Evolutionary conservation across 2,888 invertebrate species (phyloP), one percentile per base, ranked within the genome.

Genomic region (Sclerodermus sp.): DNA sequence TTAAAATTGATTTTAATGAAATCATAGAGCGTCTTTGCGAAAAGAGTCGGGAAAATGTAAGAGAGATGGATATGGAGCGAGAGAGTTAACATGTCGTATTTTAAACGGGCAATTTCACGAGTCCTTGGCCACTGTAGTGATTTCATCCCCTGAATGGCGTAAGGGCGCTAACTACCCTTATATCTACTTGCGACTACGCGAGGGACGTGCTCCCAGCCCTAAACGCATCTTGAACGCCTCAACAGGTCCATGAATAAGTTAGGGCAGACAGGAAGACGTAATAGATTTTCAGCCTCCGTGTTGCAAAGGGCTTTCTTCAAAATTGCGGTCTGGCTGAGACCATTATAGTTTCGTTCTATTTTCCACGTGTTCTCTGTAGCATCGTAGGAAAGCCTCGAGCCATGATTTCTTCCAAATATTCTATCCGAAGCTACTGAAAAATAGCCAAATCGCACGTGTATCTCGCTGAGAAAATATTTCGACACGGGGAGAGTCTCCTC

Each of bases 191-290:
- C 57, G 58, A 57, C 60, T 23, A 57, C 55, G 52, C 56, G 53
- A 62, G 60, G 62, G 60, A 57, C 48, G 51, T 46, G 51, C 51
- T 52, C 62, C 57, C 55, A 51, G 51, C 69, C 66, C 71, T 75
- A 76, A 77, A 73, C 70, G 71, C 67, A 74, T 75, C 74, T 68
- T 66, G 66, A 69, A 71, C 73, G 75, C 76, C 70, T 76, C 76
- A 77, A 76, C 77, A 75, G 76, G 76, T 77, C 70, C 71, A 77
- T 77, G 76, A 77, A 77, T 77, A 76, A 76, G 69, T 76, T 75
- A 74, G 61, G 64, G 60, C 57, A 56, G 58, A 51, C 60, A 58
- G 60, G 60, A 58, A 62, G 55, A 57, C 57, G 58, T 68, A 67
- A 68, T 68, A 64, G 66, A 68, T 68, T 68, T 67, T 58, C 37